Evolutionary conservation across 2,888 invertebrate species (phyloP).

Genomic region (Hybos culiciformis): DNA sequence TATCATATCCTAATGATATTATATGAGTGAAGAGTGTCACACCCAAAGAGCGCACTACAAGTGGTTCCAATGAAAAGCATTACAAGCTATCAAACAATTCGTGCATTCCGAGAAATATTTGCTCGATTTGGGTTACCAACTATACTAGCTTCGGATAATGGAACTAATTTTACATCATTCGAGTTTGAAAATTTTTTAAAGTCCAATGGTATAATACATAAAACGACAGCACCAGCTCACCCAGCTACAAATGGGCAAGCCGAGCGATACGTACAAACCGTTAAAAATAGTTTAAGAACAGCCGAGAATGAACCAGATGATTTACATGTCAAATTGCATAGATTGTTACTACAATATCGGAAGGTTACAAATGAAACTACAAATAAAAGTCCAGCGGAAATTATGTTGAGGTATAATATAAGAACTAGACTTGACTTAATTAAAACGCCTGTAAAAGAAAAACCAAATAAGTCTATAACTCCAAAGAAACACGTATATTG

Average conservation of each 20-base stretch:
- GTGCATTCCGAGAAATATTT: not conserved
- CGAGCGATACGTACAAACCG: conserved; percentile 15
- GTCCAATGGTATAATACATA: no score
- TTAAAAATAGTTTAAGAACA: conserved; percentile 9
- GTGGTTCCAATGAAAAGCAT: no score
- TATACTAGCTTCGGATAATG: no score
- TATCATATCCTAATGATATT: no score
- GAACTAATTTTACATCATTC: no score
- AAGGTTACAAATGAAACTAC: conserved; percentile 1
- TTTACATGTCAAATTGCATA: conserved; percentile 1
- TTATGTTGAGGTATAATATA: conserved; percentile 5
- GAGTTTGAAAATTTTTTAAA: no score
- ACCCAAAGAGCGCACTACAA: no score
- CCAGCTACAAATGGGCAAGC: conserved; percentile 14
- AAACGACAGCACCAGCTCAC: no score
- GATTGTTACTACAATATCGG: conserved; percentile 4
- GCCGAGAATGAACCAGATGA: conserved; percentile 1
- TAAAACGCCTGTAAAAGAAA: not conserved
- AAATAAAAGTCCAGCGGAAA: not conserved
- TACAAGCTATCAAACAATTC: no score
- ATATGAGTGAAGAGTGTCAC: no score
- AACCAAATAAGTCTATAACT: not conserved
- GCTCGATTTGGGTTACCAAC: not conserved
- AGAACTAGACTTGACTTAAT: conserved; percentile 3
- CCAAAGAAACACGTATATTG: not conserved